A percentile compares a stretch with the other conserved stretches of the same genome.
These are phyloP conservation scores for Ophion ventricosus DNA, from an alignment of 2,888 invertebrate genomes.

Conservation along the genomic window DNA sequence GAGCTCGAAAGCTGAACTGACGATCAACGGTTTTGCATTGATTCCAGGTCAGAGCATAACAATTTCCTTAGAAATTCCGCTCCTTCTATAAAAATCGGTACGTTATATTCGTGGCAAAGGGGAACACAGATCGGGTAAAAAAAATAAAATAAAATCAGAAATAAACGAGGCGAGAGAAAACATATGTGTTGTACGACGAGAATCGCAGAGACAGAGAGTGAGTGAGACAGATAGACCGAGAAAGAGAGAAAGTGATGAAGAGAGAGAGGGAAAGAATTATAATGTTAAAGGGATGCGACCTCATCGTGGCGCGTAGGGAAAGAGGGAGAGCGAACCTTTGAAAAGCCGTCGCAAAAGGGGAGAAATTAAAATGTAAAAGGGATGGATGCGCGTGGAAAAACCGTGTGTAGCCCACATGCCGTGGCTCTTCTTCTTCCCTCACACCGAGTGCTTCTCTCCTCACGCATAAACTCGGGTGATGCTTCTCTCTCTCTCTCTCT, in stretches of 20 bases:
- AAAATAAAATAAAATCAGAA: slow-evolving; percentile 62
- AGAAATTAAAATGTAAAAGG: slow-evolving; percentile 83
- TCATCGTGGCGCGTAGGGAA: slow-evolving; percentile 63
- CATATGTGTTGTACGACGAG: slow-evolving; percentile 32
- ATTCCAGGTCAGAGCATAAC: slow-evolving; percentile 79
- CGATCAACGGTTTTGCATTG: slow-evolving; percentile 79
- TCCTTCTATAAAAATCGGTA: slow-evolving; percentile 79
- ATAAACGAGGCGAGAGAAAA: slow-evolving; percentile 48
- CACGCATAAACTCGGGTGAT: slow-evolving; percentile 32
- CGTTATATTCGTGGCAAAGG: slow-evolving; percentile 70
- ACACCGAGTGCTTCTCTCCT: slow-evolving; percentile 39
- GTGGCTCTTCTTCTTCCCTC: slow-evolving; percentile 65
- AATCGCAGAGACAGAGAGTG: slow-evolving; percentile 61
- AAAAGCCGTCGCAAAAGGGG: slow-evolving; percentile 81
- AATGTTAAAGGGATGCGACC: slow-evolving; percentile 82
- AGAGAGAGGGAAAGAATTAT: slow-evolving; percentile 77
- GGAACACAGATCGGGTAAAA: slow-evolving; percentile 67
- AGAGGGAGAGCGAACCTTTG: slow-evolving; percentile 72
- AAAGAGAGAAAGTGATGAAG: slow-evolving; percentile 52
- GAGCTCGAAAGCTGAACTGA: slow-evolving; percentile 45
- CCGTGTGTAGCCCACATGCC: slow-evolving; percentile 70
- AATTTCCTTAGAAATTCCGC: slow-evolving; percentile 79
- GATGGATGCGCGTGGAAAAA: slow-evolving; percentile 81
- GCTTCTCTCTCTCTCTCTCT: slow-evolving; percentile 32
- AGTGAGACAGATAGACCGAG: slow-evolving; percentile 50